Percentiles rank a stretch among this genome's conserved stretches.
Evolutionary conservation across 2,113 vertebrate genomes (phyloP).

Genomic region (Pipra filicauda): DNA sequence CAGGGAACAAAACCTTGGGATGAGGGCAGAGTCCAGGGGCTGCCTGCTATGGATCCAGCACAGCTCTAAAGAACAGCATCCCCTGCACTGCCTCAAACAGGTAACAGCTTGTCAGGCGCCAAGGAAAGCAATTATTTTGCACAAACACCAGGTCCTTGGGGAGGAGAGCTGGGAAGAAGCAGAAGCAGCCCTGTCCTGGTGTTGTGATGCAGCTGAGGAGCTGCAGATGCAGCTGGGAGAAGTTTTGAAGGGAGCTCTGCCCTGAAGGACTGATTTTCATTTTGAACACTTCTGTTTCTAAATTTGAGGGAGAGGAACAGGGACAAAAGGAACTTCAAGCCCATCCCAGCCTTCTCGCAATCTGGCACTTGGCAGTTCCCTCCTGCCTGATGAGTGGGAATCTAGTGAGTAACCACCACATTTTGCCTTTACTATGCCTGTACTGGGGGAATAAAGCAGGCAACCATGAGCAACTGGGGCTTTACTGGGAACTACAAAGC

Average conservation of each 20-base stretch:
- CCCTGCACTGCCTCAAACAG: not conserved
- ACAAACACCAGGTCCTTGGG: rapidly evolving
- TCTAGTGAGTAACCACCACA: not conserved
- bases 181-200: not conserved
- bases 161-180: not conserved
- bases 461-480: not conserved
- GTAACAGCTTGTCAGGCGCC: not conserved
- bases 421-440: not conserved
- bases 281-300: not conserved
- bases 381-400: not conserved
- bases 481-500: not conserved
- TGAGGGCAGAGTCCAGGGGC: not conserved
- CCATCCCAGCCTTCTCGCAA: not conserved
- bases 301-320: not conserved
- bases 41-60: not conserved
- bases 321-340: not conserved
- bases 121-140: not conserved
- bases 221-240: not conserved
- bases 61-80: not conserved
- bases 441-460: not conserved
- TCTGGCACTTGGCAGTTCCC: not conserved
- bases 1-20: not conserved
- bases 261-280: not conserved
- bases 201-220: not conserved
- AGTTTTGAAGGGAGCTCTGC: not conserved